These are phyloP conservation scores for Penaeus chinensis DNA, from an alignment of 1,140 invertebrate species.

Conservation along the genomic window DNA sequence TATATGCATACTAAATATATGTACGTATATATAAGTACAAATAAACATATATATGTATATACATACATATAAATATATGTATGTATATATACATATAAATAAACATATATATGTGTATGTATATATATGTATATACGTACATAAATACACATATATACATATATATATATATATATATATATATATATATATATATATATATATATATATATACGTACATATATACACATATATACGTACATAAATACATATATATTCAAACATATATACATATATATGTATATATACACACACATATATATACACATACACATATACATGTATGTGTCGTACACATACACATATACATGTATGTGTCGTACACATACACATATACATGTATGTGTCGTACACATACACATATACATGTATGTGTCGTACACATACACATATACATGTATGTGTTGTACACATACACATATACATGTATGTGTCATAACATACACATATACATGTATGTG, in stretches of 20 bases:
- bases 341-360: too few relatives aligned
- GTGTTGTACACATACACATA: constrained; percentile 8
- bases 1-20: too few relatives aligned
- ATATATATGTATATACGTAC: neutral
- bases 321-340: too few relatives aligned
- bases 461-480: constrained; percentile 8
- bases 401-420: too few relatives aligned
- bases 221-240: constrained; percentile 7
- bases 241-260: constrained; percentile 12
- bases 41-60: too few relatives aligned
- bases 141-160: constrained; percentile 13
- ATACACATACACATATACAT: neutral
- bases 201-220: constrained; percentile 6
- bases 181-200: constrained; percentile 26
- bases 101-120: too few relatives aligned
- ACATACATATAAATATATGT: too few relatives aligned
- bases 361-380: too few relatives aligned
- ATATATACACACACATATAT: constrained; percentile 18
- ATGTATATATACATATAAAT: too few relatives aligned
- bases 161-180: constrained; percentile 15
- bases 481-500: constrained; percentile 12
- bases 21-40: too few relatives aligned
- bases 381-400: too few relatives aligned
- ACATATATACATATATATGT: constrained; percentile 21
- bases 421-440: too few relatives aligned